Percentiles rank a stretch among this genome's conserved stretches.
These are phyloP conservation scores for Cyprinodon variegatus DNA, from an alignment of 2,113 vertebrate species.

Conservation along the genomic window DNA sequence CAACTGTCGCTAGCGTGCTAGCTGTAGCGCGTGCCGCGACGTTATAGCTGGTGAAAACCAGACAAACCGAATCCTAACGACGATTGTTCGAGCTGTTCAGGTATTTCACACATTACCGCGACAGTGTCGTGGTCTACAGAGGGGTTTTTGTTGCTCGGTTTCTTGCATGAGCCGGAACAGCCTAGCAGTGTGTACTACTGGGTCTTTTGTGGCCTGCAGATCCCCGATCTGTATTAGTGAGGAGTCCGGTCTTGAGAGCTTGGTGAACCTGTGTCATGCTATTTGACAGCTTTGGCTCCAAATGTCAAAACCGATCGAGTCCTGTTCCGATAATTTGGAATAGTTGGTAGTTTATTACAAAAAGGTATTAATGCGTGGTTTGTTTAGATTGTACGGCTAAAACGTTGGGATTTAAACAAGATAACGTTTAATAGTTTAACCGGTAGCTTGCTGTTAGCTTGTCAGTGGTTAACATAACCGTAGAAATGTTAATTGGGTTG, in stretches of 20 bases:
- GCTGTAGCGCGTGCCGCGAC: constrained; percentile 68
- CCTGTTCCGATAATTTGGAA: background rate
- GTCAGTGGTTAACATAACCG: constrained; percentile 53
- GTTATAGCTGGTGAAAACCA: constrained; percentile 32
- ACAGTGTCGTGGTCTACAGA: background rate
- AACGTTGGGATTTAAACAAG: constrained; percentile 1
- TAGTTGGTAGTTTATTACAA: background rate
- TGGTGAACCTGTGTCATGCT: constrained; percentile 23
- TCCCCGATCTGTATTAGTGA: constrained; percentile 74
- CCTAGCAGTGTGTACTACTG: constrained; percentile 32
- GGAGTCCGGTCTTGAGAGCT: constrained; percentile 52
- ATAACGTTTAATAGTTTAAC: constrained; percentile 47
- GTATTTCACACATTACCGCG: constrained; percentile 19
- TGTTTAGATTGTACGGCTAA: constrained; percentile 12
- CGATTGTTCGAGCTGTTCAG: constrained; percentile 8
- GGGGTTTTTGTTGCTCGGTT: constrained; percentile 26
- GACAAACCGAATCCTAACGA: constrained; percentile 14
- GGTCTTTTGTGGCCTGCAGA: constrained; percentile 66
- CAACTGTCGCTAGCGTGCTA: constrained; percentile 61
- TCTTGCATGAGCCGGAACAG: background rate
- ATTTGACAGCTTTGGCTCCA: constrained; percentile 48
- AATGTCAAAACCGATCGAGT: background rate
- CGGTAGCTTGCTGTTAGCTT: constrained; percentile 59
- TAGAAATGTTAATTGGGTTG: constrained; percentile 36
- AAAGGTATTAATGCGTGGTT: background rate